Evolutionary conservation across 2,113 vertebrate genomes (phyloP), one percentile per base, ranked within the genome.

Genomic region (Capricornis sumatraensis): DNA sequence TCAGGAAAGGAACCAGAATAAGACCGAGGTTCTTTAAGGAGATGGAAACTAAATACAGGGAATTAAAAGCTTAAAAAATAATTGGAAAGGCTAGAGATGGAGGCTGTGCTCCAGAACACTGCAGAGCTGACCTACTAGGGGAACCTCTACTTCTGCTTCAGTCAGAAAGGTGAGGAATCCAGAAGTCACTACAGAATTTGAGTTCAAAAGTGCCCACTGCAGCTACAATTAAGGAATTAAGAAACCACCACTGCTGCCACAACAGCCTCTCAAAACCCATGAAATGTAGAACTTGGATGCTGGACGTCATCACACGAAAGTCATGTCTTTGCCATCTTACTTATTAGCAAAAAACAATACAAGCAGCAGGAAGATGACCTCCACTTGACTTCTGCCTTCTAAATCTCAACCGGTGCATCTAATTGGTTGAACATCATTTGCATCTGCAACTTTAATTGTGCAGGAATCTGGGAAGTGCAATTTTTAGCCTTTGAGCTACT

Each of bases 1-100:
- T 60, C 58, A 78, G 60, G 64, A 55, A 16, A 85, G 55, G 64
- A 97, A 92, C 78, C 30, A 92, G 71, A 74, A 84, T 95, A 96
- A 97, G 25, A 60, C 79, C 28, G 45, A 92, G 47, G 36, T 86
- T 95, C 95, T 97, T 97, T 55, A 95, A 94, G 79, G 45, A 86
- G 84, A 97, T 47, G 47, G 40, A 88, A 87, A 95, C 71, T 67
- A 74, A 74, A 71, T 60, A 67, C 13, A 64, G 64, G 52, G 50
- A 89, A 96, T 95, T 95, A 87, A 95, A 95, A 95, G 53, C 78
- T 95, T 97, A 86, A 8, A 87, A 86, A 89, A 74, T 89, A 89
- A 94, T 47, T 89, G 17, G 78, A 64, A 97, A 93, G 47, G 50
- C 36, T 85, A 58, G 62, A 95, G 47, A 60, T 79, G 58, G 11